A percentile compares a stretch with the other conserved stretches of the same genome.
phyloP scores from a whole-genome alignment of 1,140 invertebrate genomes.

The Ctenoplectra terminalis region DNA sequence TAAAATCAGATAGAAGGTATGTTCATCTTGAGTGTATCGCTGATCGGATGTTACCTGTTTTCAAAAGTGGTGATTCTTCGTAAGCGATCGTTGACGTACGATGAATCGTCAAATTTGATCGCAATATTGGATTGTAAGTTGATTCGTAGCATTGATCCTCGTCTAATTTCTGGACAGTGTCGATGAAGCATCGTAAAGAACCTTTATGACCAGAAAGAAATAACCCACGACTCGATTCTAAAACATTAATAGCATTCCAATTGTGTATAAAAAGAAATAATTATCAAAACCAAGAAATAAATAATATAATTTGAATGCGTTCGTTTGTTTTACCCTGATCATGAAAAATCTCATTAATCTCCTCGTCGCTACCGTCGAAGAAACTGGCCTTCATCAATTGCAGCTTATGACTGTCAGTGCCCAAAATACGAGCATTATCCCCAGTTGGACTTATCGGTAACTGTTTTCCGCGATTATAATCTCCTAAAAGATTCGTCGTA shows the following conservation, averaged over 20 bases:
- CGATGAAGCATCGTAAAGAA: conserved; percentile 25
- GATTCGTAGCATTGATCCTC: neutral
- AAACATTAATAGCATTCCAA: neutral
- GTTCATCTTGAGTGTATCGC: no score
- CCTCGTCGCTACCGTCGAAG: conserved; percentile 83
- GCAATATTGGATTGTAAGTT: conserved; percentile 18
- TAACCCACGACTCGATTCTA: conserved; percentile 24
- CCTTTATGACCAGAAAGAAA: conserved; percentile 24
- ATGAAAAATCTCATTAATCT: conserved; percentile 24
- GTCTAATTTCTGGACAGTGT: conserved; percentile 8
- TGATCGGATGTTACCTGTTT: neutral
- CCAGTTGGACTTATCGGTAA: conserved; percentile 82
- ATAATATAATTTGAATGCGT: neutral
- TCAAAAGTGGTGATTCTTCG: conserved; percentile 1
- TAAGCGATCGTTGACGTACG: neutral
- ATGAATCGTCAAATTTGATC: conserved; percentile 29
- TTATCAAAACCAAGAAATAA: neutral
- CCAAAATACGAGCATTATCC: conserved; percentile 84
- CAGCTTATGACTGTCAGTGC: conserved; percentile 86
- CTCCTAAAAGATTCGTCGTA: neutral
- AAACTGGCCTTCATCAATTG: conserved; percentile 95
- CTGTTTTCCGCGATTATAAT: conserved; percentile 61
- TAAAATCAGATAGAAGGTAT: neutral
- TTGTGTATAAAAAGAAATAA: neutral
- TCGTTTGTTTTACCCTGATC: conserved; percentile 6